Conservation (phyloP, 2,888 invertebrate genomes). For the Rhagophthalmus giganteus region DNA sequence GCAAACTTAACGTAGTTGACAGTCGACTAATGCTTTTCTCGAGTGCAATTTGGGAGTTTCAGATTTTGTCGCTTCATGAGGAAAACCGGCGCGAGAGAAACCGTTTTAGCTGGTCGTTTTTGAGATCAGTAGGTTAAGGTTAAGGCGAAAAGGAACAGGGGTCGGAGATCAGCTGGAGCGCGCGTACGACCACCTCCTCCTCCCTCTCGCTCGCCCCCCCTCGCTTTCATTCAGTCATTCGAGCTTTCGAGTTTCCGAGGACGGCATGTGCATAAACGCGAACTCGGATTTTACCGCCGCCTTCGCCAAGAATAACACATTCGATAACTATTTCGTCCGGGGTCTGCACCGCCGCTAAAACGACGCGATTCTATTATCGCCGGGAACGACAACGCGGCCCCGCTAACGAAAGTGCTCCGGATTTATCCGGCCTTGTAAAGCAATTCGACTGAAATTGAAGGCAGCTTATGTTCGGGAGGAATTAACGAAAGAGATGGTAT, state of each 20-base stretch:
- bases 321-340: conserved; percentile 25
- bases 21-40: conserved; percentile 32
- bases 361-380: conserved; percentile 23
- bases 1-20: conserved; percentile 34
- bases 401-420: conserved; percentile 28
- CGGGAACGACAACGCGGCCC: conserved; percentile 20
- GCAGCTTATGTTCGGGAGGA: conserved; percentile 34
- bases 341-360: conserved; percentile 14
- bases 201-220: conserved; percentile 24
- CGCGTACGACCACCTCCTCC: conserved; percentile 37
- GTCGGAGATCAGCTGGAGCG: conserved; percentile 39
- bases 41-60: conserved; percentile 23
- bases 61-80: conserved; percentile 19
- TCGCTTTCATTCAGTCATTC: conserved; percentile 43
- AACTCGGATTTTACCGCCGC: conserved; percentile 24
- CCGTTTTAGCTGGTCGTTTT: conserved; percentile 44
- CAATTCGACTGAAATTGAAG: conserved; percentile 29
- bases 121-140: conserved; percentile 53
- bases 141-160: conserved; percentile 40
- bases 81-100: conserved; percentile 8
- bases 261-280: conserved; percentile 37
- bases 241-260: conserved; percentile 38
- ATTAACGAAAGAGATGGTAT: conserved; percentile 39
- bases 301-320: conserved; percentile 27
- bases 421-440: conserved; percentile 27